Evolutionary conservation across 2,113 vertebrate genomes (phyloP).

Genomic region (Pseudolaguvia tuberculata): DNA sequence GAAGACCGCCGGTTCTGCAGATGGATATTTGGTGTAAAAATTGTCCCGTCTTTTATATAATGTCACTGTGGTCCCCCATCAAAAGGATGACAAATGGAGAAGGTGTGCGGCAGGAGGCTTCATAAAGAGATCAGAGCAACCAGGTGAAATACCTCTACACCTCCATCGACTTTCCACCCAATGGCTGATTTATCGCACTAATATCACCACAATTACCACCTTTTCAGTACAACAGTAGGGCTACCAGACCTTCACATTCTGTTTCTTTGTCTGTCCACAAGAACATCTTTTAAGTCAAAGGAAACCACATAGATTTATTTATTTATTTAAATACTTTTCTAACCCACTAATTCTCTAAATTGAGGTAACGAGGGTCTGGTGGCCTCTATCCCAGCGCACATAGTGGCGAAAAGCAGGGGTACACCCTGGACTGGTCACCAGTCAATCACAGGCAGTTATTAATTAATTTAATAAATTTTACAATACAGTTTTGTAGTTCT

Average conservation of each 20-base stretch:
- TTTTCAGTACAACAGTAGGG: slow-evolving; percentile 84
- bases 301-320: too few relatives aligned
- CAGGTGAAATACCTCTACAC: slow-evolving; percentile 85
- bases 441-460: too few relatives aligned
- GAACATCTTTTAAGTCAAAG: too few relatives aligned
- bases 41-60: slow-evolving; percentile 77
- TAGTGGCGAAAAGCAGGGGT: too few relatives aligned
- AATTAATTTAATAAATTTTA: too few relatives aligned
- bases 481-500: too few relatives aligned
- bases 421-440: too few relatives aligned
- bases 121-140: slow-evolving; percentile 89
- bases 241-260: slow-evolving; percentile 58
- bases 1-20: slow-evolving; percentile 76
- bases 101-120: slow-evolving; percentile 78
- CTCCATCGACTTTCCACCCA: slow-evolving; percentile 95
- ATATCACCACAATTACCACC: slow-evolving; percentile 98
- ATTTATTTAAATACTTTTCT: too few relatives aligned
- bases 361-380: too few relatives aligned
- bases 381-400: too few relatives aligned
- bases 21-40: slow-evolving; percentile 74
- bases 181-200: slow-evolving; percentile 96
- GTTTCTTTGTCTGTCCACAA: not conserved
- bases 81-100: slow-evolving; percentile 88
- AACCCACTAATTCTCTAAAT: too few relatives aligned
- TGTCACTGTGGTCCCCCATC: slow-evolving; percentile 94